A percentile compares a stretch with the other conserved stretches of the same genome.
These are phyloP conservation scores for Xylocampa areola DNA, from an alignment of 2,888 invertebrate genomes.

Conservation along the genomic window DNA sequence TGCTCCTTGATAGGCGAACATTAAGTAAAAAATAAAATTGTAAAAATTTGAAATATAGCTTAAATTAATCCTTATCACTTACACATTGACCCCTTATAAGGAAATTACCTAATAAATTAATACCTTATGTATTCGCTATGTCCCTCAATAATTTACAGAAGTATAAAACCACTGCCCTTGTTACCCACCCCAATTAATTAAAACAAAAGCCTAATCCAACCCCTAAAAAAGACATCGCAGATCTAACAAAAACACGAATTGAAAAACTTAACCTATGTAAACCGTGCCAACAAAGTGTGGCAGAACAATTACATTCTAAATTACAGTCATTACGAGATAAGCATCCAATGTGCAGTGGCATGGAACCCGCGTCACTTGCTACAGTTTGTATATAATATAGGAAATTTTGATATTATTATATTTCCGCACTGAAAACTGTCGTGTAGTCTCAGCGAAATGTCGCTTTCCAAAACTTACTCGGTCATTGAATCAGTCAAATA, in stretches of 20 bases:
- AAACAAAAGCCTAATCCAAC: no score
- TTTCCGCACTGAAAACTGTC: constrained; percentile 49
- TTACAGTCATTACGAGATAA: constrained; percentile 67
- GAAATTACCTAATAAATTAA: no score
- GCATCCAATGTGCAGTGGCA: constrained; percentile 55
- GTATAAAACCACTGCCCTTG: no score
- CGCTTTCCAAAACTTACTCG: constrained; percentile 35
- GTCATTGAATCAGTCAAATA: no score
- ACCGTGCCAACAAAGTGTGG: constrained; percentile 60
- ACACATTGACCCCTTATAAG: no score
- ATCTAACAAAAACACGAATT: constrained; percentile 14
- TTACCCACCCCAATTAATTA: no score
- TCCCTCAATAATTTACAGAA: no score
- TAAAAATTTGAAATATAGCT: no score
- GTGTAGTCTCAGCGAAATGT: constrained; percentile 19
- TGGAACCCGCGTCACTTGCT: constrained; percentile 41
- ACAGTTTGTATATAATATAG: constrained; percentile 9
- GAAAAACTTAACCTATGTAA: constrained; percentile 47
- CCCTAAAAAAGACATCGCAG: background rate
- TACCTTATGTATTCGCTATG: no score
- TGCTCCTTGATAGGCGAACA: no score
- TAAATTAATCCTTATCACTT: no score
- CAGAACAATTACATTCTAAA: constrained; percentile 61
- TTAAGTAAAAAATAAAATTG: no score
- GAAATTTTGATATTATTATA: constrained; percentile 37